Conservation (phyloP, 2,888 invertebrate genomes). For the Coecobrya sp. region DNA sequence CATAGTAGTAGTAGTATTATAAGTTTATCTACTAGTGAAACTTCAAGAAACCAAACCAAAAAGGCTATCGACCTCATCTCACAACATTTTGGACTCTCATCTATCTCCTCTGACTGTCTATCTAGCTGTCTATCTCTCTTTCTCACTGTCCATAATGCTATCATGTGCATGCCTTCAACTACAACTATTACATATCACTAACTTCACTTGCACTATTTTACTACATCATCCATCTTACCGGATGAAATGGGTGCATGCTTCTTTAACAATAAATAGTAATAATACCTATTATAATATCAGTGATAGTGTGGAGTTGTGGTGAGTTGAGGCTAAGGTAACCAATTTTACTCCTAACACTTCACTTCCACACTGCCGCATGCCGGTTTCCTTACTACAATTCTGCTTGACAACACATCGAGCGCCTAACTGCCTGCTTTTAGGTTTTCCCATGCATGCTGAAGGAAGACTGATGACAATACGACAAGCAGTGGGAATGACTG, state of each 20-base stretch:
- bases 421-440: neutral
- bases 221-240: slow-evolving; percentile 6
- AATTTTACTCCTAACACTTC: slow-evolving; percentile 1
- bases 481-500: too few relatives aligned
- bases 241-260: neutral
- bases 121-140: slow-evolving; percentile 25
- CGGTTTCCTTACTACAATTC: slow-evolving; percentile 10
- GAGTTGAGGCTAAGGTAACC: neutral
- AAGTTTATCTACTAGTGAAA: slow-evolving; percentile 59
- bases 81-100: slow-evolving; percentile 80
- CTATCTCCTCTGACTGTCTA: slow-evolving; percentile 59
- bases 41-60: slow-evolving; percentile 76
- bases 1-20: slow-evolving; percentile 34
- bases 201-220: slow-evolving; percentile 4
- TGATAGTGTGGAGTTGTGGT: neutral
- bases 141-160: neutral
- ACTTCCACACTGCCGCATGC: neutral
- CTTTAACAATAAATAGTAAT: slow-evolving; percentile 5
- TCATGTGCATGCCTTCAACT: slow-evolving; percentile 31
- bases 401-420: neutral
- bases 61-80: slow-evolving; percentile 83
- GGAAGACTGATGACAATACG: too few relatives aligned
- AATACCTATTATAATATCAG: neutral
- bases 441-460: slow-evolving; percentile 1
- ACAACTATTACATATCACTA: slow-evolving; percentile 24